Conservation (phyloP, 2,797 vertebrate species). For the Rhabdophis nuchalis region DNA sequence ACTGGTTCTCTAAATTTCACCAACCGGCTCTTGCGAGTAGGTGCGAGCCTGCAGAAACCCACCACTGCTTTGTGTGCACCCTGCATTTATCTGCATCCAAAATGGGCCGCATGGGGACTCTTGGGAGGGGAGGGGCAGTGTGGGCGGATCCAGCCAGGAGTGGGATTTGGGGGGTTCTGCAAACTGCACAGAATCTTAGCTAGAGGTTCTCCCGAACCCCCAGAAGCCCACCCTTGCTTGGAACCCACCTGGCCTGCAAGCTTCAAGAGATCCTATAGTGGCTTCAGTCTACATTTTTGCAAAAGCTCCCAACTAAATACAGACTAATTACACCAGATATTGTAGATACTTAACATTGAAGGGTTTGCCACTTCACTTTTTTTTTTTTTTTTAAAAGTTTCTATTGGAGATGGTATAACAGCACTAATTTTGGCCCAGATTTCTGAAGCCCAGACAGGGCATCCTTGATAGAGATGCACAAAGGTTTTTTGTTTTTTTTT, state of each 20-base stretch:
- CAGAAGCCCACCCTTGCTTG: neutral
- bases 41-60: no score
- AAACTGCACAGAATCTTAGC: no score
- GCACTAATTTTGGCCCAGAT: neutral
- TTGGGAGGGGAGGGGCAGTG: no score
- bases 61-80: no score
- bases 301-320: neutral
- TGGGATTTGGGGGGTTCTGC: no score
- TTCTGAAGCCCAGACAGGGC: neutral
- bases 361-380: neutral
- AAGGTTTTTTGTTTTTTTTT: neutral
- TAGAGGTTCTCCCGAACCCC: no score
- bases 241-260: neutral
- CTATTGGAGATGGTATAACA: neutral
- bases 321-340: neutral
- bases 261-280: neutral
- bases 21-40: no score
- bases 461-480: neutral
- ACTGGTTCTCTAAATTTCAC: no score
- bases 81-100: no score
- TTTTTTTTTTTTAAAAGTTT: neutral
- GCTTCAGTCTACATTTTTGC: neutral
- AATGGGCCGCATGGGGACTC: no score
- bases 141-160: no score
- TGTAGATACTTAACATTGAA: neutral